phyloP scores from a whole-genome alignment of 2,113 vertebrate genomes.

The Corythornis vintsioides region DNA sequence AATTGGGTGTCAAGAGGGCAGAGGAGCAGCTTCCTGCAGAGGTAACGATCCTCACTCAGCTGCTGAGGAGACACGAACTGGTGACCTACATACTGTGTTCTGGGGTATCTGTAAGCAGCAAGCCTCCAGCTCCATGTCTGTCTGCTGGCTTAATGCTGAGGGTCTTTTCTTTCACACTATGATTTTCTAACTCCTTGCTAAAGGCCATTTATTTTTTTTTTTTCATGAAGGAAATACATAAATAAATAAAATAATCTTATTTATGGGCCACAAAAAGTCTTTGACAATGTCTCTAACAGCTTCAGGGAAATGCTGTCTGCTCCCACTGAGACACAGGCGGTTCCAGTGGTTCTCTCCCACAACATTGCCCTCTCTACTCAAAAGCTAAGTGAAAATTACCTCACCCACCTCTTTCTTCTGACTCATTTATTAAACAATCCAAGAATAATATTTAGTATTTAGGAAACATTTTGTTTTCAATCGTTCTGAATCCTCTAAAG shows the following conservation, averaged over 20 bases:
- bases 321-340: background rate
- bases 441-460: background rate
- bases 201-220: background rate
- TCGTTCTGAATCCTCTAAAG: background rate
- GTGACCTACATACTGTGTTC: constrained; percentile 64
- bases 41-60: background rate
- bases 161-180: background rate
- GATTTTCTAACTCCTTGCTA: background rate
- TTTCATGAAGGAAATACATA: background rate
- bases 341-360: background rate
- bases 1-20: constrained; percentile 41
- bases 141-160: background rate
- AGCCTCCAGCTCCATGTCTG: background rate
- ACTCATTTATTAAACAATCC: background rate
- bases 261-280: constrained; percentile 1
- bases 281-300: background rate
- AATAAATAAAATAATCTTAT: background rate
- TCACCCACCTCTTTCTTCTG: background rate
- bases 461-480: background rate
- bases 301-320: background rate
- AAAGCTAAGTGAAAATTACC: background rate
- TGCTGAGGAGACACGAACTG: constrained; percentile 7
- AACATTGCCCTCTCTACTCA: background rate
- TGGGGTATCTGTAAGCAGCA: constrained; percentile 52
- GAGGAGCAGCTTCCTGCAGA: constrained; percentile 27